phyloP scores from a whole-genome alignment of 2,113 vertebrate species.

The Clinocottus analis region DNA sequence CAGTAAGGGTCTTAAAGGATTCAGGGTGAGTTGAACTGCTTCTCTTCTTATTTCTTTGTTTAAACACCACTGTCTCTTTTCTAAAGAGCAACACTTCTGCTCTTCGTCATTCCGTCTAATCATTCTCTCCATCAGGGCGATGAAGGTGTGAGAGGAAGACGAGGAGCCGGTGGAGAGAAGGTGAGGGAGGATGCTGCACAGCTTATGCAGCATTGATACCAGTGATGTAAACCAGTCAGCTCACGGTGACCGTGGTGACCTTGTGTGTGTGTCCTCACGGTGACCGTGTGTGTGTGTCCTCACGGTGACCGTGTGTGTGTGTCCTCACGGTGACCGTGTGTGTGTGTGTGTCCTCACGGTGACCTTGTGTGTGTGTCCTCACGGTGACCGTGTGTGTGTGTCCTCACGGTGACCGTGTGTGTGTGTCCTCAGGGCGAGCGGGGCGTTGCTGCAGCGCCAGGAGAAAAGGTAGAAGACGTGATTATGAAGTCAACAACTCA shows the following conservation, averaged over 20 bases:
- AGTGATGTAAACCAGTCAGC: neutral
- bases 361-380: neutral
- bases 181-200: slow-evolving; percentile 11
- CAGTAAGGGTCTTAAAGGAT: slow-evolving; percentile 46
- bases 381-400: neutral
- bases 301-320: slow-evolving; percentile 40
- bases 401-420: neutral
- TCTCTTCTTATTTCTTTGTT: neutral
- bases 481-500: too few species aligned
- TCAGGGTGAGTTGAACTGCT: slow-evolving; percentile 39
- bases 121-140: slow-evolving; percentile 59
- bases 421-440: slow-evolving; percentile 37
- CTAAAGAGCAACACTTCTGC: neutral
- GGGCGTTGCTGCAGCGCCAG: slow-evolving; percentile 33
- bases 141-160: slow-evolving; percentile 48
- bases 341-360: slow-evolving; percentile 38
- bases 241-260: neutral
- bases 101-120: too few species aligned
- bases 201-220: neutral
- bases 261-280: slow-evolving; percentile 44
- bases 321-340: slow-evolving; percentile 43
- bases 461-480: slow-evolving; percentile 56
- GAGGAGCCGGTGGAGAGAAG: slow-evolving; percentile 36
- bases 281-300: neutral
- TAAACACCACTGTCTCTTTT: neutral